Evolutionary conservation across 2,888 invertebrate genomes (phyloP), one percentile per base, ranked within the genome.

Genomic region (Hypena proboscidalis): DNA sequence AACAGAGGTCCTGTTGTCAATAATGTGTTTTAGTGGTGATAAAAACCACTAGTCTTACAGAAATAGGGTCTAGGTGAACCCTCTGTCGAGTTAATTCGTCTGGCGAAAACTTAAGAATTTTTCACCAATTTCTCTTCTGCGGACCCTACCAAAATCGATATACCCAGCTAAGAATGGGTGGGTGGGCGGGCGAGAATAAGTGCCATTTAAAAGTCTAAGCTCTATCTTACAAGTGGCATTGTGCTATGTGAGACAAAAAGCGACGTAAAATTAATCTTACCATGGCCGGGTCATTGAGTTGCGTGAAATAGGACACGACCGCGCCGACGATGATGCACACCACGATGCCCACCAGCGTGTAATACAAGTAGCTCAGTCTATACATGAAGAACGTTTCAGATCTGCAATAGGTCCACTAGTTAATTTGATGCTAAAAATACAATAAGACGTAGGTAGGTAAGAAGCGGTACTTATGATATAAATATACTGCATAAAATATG

Each of bases 321-420:
- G 94, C 77, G 0, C 96, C 96, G 3, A 95, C 90, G 2, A 92
- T 42, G 29, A 95, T 90, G 6, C 94, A 94, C 0, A 93, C 93
- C 0, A 93, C 57, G 69, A 94, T 93, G 3, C 96, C 96, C n/a
- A 95, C 89, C 48, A 94, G 86, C 0, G 95, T 95, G 80, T 95
- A 96, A 88, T 95, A 96, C 77, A 95, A 91, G 80, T 96, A 96
- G 7, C 95, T 95, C 70, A 96, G 77, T 59, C 93, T 87, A 75
- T 94, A 96, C 43, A 95, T 73, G 62, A 92, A 85, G 74, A 94
- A 94, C n/a, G 93, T 92, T 17, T 91, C 86, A 23, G 92, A 92
- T 59, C 93, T 92, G 83, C 55, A 59, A 40, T 30, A 54, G 30
- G 31, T 49, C 22, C 42, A 29, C 25, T 23, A 21, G 34, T 42